A percentile compares a stretch with the other conserved stretches of the same genome.
Conservation (phyloP, 2,113 vertebrate species). For the Cololabis saira region DNA sequence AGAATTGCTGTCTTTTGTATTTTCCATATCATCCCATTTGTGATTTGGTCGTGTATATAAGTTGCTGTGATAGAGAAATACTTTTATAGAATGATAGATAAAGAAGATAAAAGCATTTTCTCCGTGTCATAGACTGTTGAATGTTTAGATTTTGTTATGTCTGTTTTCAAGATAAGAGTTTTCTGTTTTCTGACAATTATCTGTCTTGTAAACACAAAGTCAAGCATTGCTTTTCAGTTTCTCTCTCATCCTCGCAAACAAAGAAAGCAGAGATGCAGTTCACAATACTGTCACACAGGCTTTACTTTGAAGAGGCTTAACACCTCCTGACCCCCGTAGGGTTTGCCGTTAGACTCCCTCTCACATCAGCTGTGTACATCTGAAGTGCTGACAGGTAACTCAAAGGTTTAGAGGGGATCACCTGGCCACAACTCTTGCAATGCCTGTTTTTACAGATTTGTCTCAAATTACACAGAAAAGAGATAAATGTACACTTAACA, state of each 20-base stretch:
- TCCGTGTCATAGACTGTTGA: not conserved
- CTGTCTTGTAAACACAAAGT: constrained; percentile 26
- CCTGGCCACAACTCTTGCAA: not conserved
- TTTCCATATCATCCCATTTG: no score
- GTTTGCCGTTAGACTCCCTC: constrained; percentile 19
- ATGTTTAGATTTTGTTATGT: not conserved
- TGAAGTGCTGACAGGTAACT: constrained; percentile 24
- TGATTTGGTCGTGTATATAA: no score
- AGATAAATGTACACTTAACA: not conserved
- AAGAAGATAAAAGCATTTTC: no score
- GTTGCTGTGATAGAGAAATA: no score
- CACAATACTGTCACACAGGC: constrained; percentile 36
- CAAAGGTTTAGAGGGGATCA: constrained; percentile 16
- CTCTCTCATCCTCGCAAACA: not conserved
- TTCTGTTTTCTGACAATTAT: constrained; percentile 3
- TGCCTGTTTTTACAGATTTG: not conserved
- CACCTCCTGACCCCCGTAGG: constrained; percentile 7
- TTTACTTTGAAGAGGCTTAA: constrained; percentile 48
- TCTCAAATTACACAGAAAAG: not conserved
- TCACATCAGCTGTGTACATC: constrained; percentile 39
- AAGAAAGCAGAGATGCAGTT: constrained; percentile 31
- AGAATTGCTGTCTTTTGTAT: no score
- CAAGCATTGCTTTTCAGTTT: not conserved
- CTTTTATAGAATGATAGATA: no score
- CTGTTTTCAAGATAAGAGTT: not conserved